Base-by-base conservation (phyloP, 2,797 vertebrate species). In the Sorex maritimensis region DNA sequence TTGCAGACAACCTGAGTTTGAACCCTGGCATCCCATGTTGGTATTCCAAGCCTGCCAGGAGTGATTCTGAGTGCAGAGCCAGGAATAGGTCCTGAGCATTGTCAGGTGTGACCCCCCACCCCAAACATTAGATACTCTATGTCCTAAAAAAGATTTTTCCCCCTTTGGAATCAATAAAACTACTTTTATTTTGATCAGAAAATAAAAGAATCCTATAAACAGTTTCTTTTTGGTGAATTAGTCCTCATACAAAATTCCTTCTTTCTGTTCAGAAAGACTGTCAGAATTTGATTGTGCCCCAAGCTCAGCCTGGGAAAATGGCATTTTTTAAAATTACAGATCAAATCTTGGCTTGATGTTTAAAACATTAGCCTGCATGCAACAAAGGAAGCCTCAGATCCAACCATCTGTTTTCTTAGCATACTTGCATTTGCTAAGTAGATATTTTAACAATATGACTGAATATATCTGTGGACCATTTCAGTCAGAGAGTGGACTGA, bases 241-340 rank as follows among this genome's bases (percentile, higher is more conserved):
- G 4, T 12, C 10, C 46, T 74, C 41, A 80, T 44, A 19, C 21
- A 80, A 58, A 88, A 89, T 34, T 55, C 44, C 71, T 72, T 24
- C 34, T 86, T 86, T 90, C n/a, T 15, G 12, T 49, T 88, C 65
- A 73, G 82, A 41, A 82, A 86, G 5, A 63, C 58, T 71, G 30
- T 83, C 52, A 95, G 41, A 69, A 93, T 93, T 81, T 92, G 30
- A 86, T 63, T 38, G 34, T n/a, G 34, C 77, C 7, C n/a, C 26
- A 82, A 72, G 30, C 13, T 90, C 46, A 80, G 72, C 11, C 79
- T 85, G 63, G 28, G 41, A 94, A 94, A 93, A 94, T 2, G 71
- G 65, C n/a, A 93, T 65, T 94, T 94, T 44, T 84, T 52, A 84
- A 95, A 94, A 91, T 87, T 75, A 78, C 44, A 93, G 78, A 72